phyloP scores from a whole-genome alignment of 2,888 invertebrate genomes.

The Diabrotica balteata region DNA sequence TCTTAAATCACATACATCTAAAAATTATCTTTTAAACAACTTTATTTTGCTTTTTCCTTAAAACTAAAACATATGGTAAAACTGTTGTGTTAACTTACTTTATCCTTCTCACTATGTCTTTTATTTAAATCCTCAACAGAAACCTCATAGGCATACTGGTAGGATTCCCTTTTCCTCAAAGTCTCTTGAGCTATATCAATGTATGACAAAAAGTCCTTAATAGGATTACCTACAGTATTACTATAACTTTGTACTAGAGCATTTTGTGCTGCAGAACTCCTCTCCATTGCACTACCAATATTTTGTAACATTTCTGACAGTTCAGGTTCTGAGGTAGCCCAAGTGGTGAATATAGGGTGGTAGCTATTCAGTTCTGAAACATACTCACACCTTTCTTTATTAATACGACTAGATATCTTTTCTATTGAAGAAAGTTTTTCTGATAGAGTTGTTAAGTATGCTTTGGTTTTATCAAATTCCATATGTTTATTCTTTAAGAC shows the following conservation, averaged over 20 bases:
- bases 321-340: conserved; percentile 68
- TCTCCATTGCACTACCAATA: conserved; percentile 62
- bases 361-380: conserved; percentile 65
- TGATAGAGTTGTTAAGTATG: conserved; percentile 67
- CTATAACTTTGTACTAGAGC: conserved; percentile 59
- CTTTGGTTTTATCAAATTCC: conserved; percentile 70
- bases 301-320: conserved; percentile 60
- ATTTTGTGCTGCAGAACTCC: conserved; percentile 62
- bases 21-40: no score
- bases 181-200: conserved; percentile 74
- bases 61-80: no score
- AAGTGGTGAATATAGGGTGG: conserved; percentile 68
- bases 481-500: conserved; percentile 66
- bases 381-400: conserved; percentile 69
- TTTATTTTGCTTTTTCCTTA: no score
- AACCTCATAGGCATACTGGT: conserved; percentile 70
- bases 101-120: conserved; percentile 68
- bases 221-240: conserved; percentile 60
- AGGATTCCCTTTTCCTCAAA: conserved; percentile 67
- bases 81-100: conserved; percentile 56
- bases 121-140: conserved; percentile 70
- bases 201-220: conserved; percentile 70
- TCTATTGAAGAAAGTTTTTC: conserved; percentile 71
- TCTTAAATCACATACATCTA: no score
- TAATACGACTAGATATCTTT: conserved; percentile 69